These are phyloP conservation scores for Mylabris phalerata DNA, from an alignment of 1,140 invertebrate genomes.

Conservation along the genomic window DNA sequence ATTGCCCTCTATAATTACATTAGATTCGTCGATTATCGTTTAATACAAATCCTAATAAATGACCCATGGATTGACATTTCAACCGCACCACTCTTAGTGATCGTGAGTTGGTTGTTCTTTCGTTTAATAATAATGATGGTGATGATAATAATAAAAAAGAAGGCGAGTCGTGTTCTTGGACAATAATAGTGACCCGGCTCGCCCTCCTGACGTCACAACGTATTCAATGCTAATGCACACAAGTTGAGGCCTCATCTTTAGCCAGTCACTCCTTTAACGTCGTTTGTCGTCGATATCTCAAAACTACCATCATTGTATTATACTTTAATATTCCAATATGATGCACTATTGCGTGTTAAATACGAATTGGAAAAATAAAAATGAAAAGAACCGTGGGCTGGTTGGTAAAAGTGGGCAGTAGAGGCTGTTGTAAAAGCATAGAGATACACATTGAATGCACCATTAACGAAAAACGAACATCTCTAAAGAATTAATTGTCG, in stretches of 20 bases:
- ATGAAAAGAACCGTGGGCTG: constrained; percentile 1
- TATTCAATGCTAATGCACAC: constrained; percentile 34
- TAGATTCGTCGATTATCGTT: not conserved
- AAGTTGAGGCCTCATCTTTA: constrained; percentile 27
- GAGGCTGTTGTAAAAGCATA: no score
- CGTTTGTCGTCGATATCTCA: no score
- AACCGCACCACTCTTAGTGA: not conserved
- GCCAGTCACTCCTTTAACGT: constrained; percentile 25
- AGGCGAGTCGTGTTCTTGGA: constrained; percentile 22
- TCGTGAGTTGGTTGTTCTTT: constrained; percentile 6
- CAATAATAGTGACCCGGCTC: constrained; percentile 34
- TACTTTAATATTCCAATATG: constrained; percentile 3
- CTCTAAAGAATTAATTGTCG: no score
- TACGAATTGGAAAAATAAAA: constrained; percentile 6
- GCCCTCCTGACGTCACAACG: constrained; percentile 33
- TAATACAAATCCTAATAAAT: not conserved
- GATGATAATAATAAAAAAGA: not conserved
- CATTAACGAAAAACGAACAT: no score
- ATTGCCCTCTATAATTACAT: not conserved
- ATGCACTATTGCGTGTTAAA: constrained; percentile 16
- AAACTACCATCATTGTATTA: no score
- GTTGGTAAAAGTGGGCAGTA: not conserved
- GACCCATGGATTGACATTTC: constrained; percentile 14
- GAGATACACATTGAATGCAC: no score
- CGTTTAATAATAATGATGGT: no score